Base-by-base conservation (phyloP, 2,888 invertebrate species). In the Rhaphigaster nebulosa region DNA sequence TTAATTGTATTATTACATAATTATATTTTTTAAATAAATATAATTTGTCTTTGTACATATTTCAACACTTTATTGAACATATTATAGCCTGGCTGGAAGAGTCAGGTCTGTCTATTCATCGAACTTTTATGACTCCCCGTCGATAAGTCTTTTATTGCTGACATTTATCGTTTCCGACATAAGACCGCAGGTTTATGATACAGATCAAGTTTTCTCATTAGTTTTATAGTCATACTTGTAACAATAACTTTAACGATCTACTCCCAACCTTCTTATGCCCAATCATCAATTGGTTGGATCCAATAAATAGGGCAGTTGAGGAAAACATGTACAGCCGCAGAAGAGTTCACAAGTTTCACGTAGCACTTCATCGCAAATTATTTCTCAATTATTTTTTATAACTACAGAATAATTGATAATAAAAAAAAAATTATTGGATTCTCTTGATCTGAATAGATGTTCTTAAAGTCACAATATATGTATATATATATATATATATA, bases 121-220 rank as follows among this genome's bases (percentile, higher is more conserved):
- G 34, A 34, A 34, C 4, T 70, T n/a, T 70, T 70, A 70, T 34
- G 18, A 34, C 29, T 15, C 34, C 4, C 18, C 4, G 18, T 18
- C 34, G 70, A 70, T 70, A 70, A 70, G 70, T 70, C 15, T 34
- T 70, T 70, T 70, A 70, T 70, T 70, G 70, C 70, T 34, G 70
- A 70, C 70, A 70, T 70, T 70, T 70, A 70, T 70, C 29, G 29
- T 70, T 70, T 70, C 20, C 38, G 38, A 20, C 70, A 76, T 4
- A 76, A 18, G 20, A 76, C 29, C 20, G 5, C 15, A 18, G 70
- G n/a, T 76, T 34, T 76, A 38, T 8, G 70, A 76, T 76, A 76
- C 34, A 20, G 38, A 76, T 38, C 70, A 76, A 76, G 38, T 76
- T 76, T 76, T 38, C 34, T 76, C 70, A 76, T 76, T 76, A 76